Evolutionary conservation across 2,797 vertebrate genomes (phyloP).

Genomic region (Etheostoma nigrum): DNA sequence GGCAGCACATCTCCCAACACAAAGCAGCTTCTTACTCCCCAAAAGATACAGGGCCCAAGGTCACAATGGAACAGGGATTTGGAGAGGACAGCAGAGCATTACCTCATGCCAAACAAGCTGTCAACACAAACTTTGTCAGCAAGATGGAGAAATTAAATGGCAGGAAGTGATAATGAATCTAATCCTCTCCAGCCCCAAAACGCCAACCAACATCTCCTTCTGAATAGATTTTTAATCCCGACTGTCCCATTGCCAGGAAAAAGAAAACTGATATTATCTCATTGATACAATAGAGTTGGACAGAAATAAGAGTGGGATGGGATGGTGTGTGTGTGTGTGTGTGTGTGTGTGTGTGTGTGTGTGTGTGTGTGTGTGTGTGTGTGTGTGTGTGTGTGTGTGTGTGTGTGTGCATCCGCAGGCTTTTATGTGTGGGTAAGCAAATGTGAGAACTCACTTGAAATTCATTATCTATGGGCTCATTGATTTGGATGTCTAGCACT

Average conservation of each 20-base stretch:
- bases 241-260: constrained; percentile 74
- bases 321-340: neutral
- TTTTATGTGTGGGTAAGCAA: constrained; percentile 48
- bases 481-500: constrained; percentile 97
- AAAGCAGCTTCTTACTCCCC: constrained; percentile 90
- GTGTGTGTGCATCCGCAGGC: neutral
- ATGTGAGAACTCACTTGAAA: constrained; percentile 91
- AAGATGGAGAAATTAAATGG: constrained; percentile 93
- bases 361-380: constrained; percentile 20
- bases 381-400: constrained; percentile 6
- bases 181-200: constrained; percentile 67
- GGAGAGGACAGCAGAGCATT: constrained; percentile 89
- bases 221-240: constrained; percentile 89
- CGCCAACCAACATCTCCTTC: constrained; percentile 78
- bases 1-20: constrained; percentile 91
- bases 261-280: constrained; percentile 87
- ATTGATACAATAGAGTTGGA: constrained; percentile 81
- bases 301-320: constrained; percentile 50
- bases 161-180: constrained; percentile 93
- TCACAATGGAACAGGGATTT: constrained; percentile 90
- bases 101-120: constrained; percentile 94
- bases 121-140: constrained; percentile 97
- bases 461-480: constrained; percentile 93
- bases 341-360: constrained; percentile 24
- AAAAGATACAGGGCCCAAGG: constrained; percentile 92